These are phyloP conservation scores for Dasypogon diadema DNA, from an alignment of 2,888 invertebrate species.

Conservation along the genomic window DNA sequence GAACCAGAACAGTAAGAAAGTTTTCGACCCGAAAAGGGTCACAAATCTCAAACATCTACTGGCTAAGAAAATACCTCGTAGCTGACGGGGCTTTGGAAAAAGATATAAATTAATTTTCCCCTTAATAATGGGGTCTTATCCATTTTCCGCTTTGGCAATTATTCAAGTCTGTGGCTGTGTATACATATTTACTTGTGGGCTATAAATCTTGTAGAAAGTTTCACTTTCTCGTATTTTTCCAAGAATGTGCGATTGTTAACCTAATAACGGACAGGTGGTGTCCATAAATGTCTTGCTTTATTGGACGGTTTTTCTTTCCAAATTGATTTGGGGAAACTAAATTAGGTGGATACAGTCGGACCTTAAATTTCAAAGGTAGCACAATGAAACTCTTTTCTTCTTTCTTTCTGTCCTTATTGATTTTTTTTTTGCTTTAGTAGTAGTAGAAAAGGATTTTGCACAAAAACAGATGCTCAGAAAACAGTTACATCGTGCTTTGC, in stretches of 20 bases:
- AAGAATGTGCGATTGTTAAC: background rate
- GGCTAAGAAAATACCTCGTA: constrained; percentile 10
- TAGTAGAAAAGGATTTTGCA: no score
- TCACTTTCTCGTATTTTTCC: background rate
- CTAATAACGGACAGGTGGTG: constrained; percentile 25
- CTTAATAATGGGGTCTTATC: constrained; percentile 45
- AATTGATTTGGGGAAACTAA: constrained; percentile 4
- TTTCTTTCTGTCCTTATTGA: background rate
- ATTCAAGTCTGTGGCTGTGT: constrained; percentile 17
- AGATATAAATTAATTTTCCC: constrained; percentile 46
- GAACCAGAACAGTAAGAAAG: background rate
- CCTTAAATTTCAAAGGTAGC: background rate
- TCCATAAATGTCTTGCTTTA: constrained; percentile 11
- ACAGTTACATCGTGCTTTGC: no score
- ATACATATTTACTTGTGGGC: constrained; percentile 13
- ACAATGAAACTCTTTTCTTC: background rate
- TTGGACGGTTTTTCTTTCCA: constrained; percentile 3
- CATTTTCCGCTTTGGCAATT: constrained; percentile 24
- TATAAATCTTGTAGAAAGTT: constrained; percentile 24
- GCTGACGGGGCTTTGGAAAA: constrained; percentile 12
- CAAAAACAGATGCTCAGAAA: no score
- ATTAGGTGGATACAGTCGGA: background rate
- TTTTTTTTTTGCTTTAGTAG: background rate
- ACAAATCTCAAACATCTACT: constrained; percentile 25
- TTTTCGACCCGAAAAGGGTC: constrained; percentile 22